Evolutionary conservation across 2,888 invertebrate genomes (phyloP).

Genomic region (Unio pictorum): DNA sequence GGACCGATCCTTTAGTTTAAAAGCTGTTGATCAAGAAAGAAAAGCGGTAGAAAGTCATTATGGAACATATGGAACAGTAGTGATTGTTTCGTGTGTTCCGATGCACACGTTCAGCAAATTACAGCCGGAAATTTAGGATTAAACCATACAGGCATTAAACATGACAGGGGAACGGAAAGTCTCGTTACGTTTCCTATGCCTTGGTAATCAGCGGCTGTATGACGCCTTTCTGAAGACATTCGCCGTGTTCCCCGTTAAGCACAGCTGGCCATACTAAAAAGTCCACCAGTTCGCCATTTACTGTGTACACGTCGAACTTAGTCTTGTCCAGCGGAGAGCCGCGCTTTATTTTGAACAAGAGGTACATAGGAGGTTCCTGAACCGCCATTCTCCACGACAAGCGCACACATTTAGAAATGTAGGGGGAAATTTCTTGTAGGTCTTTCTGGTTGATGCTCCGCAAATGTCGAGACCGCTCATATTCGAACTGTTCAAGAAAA

Average conservation of each 20-base stretch:
- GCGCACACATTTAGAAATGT: constrained; percentile 40
- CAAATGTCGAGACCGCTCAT: constrained; percentile 43
- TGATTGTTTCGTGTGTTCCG: too few species aligned
- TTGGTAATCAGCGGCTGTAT: constrained; percentile 19
- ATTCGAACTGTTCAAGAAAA: constrained; percentile 46
- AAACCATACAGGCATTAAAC: too few species aligned
- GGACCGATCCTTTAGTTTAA: too few species aligned
- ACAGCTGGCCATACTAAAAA: constrained; percentile 46
- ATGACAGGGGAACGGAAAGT: too few species aligned
- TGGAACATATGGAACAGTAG: too few species aligned
- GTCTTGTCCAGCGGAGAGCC: constrained; percentile 32
- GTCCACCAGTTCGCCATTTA: constrained; percentile 32
- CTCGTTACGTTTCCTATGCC: too few species aligned
- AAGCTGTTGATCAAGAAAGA: too few species aligned
- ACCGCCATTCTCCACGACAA: constrained; percentile 46
- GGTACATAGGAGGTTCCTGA: constrained; percentile 49
- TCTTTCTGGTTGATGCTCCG: constrained; percentile 42
- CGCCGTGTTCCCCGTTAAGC: constrained; percentile 38
- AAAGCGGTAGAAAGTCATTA: too few species aligned
- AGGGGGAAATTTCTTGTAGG: constrained; percentile 40
- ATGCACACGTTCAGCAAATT: too few species aligned
- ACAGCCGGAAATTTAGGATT: too few species aligned
- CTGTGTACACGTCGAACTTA: constrained; percentile 30
- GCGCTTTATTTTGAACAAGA: constrained; percentile 42
- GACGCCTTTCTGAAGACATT: constrained; percentile 37